Evolutionary conservation across 1,140 invertebrate species (phyloP).

Genomic region (Polypedilum pembai): DNA sequence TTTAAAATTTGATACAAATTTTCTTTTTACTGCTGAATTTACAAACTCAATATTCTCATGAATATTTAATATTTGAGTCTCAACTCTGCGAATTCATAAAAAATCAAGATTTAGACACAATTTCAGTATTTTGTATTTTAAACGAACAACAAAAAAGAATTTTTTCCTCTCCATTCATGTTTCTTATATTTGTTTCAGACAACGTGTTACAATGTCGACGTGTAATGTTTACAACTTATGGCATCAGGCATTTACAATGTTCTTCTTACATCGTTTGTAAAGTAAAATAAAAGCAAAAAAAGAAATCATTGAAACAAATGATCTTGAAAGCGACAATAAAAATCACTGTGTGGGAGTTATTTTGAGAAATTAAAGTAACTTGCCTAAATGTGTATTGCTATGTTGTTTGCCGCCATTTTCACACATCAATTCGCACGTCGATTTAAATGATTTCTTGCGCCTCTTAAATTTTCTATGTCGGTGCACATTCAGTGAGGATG

Average conservation of each 20-base stretch:
- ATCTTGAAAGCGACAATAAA: background rate
- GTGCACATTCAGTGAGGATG: background rate
- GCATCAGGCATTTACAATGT: background rate
- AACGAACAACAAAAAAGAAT: too few relatives aligned
- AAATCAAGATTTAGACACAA: too few relatives aligned
- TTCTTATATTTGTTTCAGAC: too few relatives aligned
- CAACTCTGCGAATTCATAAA: too few relatives aligned
- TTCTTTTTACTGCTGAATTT: too few relatives aligned
- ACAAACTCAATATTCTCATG: too few relatives aligned
- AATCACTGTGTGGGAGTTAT: background rate
- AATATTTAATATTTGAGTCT: too few relatives aligned
- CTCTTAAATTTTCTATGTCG: constrained; percentile 12
- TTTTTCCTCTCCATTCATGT: too few relatives aligned
- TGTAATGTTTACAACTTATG: constrained; percentile 18
- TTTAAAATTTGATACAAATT: too few relatives aligned
- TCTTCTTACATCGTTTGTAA: too few relatives aligned
- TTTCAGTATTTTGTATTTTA: too few relatives aligned
- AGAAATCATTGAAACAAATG: constrained; percentile 4
- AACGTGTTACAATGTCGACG: background rate
- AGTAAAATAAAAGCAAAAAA: background rate
- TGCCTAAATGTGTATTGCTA: background rate
- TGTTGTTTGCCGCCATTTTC: background rate
- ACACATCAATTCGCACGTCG: background rate
- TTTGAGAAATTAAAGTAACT: constrained; percentile 4
- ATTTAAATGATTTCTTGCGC: background rate